Percentiles rank a stretch among this genome's conserved stretches.
Evolutionary conservation across 2,888 invertebrate genomes (phyloP).

Genomic region (Emmelina monodactyla): DNA sequence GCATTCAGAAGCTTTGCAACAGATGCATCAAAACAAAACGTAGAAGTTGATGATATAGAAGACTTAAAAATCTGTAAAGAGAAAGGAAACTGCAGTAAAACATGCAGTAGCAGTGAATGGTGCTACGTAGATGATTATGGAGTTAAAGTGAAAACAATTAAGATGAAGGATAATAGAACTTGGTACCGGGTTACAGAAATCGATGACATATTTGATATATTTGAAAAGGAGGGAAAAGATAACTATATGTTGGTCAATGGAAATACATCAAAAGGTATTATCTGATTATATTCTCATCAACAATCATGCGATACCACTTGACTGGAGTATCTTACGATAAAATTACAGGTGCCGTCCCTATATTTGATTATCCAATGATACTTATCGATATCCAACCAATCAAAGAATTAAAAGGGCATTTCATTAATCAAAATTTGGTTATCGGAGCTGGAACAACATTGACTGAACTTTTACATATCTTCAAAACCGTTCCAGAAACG

Average conservation of each 20-base stretch:
- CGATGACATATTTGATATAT: conserved; percentile 55
- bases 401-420: conserved; percentile 56
- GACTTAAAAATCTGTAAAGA: conserved; percentile 23
- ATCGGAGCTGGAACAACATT: conserved; percentile 70
- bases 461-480: conserved; percentile 53
- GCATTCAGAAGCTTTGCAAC: conserved; percentile 68
- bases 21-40: conserved; percentile 33
- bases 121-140: conserved; percentile 21
- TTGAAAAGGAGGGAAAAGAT: conserved; percentile 39
- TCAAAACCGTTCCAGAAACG: conserved; percentile 26
- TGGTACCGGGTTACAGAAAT: conserved; percentile 64
- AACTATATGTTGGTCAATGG: conserved; percentile 73
- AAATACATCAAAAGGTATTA: conserved; percentile 73
- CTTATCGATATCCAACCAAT: conserved; percentile 72
- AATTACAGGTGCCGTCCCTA: conserved; percentile 47
- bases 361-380: conserved; percentile 44
- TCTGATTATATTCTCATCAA: not conserved
- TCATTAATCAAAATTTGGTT: conserved; percentile 46
- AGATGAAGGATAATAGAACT: conserved; percentile 30
- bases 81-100: conserved; percentile 15
- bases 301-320: not conserved
- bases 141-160: conserved; percentile 30
- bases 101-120: conserved; percentile 23
- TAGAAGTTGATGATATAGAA: conserved; percentile 28
- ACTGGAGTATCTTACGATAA: not conserved